Base-by-base conservation (phyloP, 1,140 invertebrate species). In the Heliothis subflexa region DNA sequence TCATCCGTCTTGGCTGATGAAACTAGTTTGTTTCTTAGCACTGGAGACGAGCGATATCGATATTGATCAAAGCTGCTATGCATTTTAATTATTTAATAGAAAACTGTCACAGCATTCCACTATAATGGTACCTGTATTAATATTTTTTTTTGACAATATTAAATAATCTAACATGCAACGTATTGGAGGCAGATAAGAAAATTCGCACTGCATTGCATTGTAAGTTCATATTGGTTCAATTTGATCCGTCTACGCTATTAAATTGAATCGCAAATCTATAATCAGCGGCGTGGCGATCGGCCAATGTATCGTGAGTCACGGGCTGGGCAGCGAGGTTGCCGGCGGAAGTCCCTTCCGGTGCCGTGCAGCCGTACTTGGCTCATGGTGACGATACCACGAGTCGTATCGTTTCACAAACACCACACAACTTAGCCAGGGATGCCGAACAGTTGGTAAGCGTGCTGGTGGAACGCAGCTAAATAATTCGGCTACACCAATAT, bases 341-440 rank as follows among this genome's bases (percentile, higher is more conserved):
- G 62, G 55, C 70, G 81, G 81, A 83, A 83, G 81, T 40, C 49
- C 70, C 81, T 83, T 83, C 81, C 81, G 79, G 79, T 40, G 71
- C 21, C 72, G 71, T 68, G 50, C 70, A 78, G 72, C 16, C 72
- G 71, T 68, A 57, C 70, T 62, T 59, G 68, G 21, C 16, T 57
- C 61, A 74, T 57, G 61, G 33, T 61, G 59, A 66, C 78, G 78
- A 79, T 74, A 64, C 28, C 59, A 76, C 57, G 71, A 72, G 52
- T 50, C 18, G 68, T 55, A 59, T 57, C 75, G 75, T 21, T 72
- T 40, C 9, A 40, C 33, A 18, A 16, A 28, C 12, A 57, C 50
- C n/a, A 47, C 40, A 61, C 40, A 5, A 61, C 54, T 33, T 14
- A 49, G 40, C 7, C 33, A 40, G 33, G 33, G 33, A 40, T 9